A percentile compares a stretch with the other conserved stretches of the same genome.
These are phyloP conservation scores for Drusus annulatus DNA, from an alignment of 1,140 invertebrate genomes.

Conservation along the genomic window DNA sequence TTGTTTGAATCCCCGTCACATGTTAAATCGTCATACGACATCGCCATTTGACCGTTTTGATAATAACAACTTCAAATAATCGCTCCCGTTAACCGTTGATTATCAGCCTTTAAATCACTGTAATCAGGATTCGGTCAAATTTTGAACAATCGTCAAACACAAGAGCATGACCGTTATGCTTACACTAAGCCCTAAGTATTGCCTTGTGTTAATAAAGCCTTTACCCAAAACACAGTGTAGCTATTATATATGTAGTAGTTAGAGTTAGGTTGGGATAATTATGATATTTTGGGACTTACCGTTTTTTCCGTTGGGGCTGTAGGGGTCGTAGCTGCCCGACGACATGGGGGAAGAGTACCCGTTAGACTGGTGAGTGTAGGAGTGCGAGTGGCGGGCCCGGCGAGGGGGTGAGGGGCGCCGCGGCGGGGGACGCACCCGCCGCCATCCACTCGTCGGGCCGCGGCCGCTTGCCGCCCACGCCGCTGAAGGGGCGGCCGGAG, in stretches of 20 bases:
- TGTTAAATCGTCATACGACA: too few species aligned
- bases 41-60: too few species aligned
- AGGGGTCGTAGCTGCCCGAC: conserved; percentile 87
- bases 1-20: too few species aligned
- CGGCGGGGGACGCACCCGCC: conserved; percentile 73
- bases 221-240: not conserved
- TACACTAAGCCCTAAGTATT: too few species aligned
- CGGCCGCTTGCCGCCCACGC: conserved; percentile 51
- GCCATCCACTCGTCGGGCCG: conserved; percentile 76
- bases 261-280: not conserved
- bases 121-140: too few species aligned
- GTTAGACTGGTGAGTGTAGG: conserved; percentile 77
- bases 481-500: conserved; percentile 40
- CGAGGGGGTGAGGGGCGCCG: conserved; percentile 73
- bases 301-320: conserved; percentile 89
- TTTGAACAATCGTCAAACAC: too few species aligned
- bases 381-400: conserved; percentile 72
- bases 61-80: too few species aligned
- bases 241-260: too few species aligned
- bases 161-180: too few species aligned
- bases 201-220: not conserved
- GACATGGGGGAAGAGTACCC: conserved; percentile 88
- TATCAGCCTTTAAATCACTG: too few species aligned
- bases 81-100: too few species aligned
- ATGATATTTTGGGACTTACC: conserved; percentile 73